Evolutionary conservation across 1,140 invertebrate species (phyloP).

Genomic region (Heliconius nattereri): DNA sequence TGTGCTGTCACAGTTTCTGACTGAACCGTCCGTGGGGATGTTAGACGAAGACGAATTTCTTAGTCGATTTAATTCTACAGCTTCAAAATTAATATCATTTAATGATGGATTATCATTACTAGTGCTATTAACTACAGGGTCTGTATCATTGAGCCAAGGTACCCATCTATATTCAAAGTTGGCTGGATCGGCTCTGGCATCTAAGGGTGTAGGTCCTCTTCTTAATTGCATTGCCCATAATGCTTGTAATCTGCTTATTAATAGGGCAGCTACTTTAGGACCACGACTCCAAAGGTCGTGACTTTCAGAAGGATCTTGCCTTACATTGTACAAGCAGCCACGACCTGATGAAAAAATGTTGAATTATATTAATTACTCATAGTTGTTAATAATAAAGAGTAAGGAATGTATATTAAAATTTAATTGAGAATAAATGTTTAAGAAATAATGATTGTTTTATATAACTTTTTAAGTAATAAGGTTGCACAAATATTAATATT

Average conservation of each 20-base stretch:
- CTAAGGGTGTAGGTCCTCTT: conserved; percentile 47
- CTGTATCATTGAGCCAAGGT: conserved; percentile 58
- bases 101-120: conserved; percentile 6
- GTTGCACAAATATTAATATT: too few species aligned
- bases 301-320: conserved; percentile 62
- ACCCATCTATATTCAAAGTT: conserved; percentile 64
- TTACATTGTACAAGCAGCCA: conserved; percentile 62
- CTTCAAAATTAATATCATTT: conserved; percentile 15
- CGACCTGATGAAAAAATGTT: conserved; percentile 33
- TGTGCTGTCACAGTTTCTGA: conserved; percentile 51
- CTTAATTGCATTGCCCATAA: conserved; percentile 56
- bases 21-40: conserved; percentile 20
- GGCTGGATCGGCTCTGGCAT: conserved; percentile 55
- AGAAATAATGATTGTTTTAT: too few species aligned
- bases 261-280: conserved; percentile 52
- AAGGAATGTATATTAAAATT: too few species aligned
- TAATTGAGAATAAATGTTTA: too few species aligned
- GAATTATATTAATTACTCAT: not conserved
- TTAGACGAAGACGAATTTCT: not conserved
- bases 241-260: conserved; percentile 56
- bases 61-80: conserved; percentile 1
- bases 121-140: conserved; percentile 14
- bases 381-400: too few species aligned
- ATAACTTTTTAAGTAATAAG: too few species aligned
- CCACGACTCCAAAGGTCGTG: conserved; percentile 64